Base-by-base conservation (phyloP, 2,797 vertebrate species). In the Prionace glauca region DNA sequence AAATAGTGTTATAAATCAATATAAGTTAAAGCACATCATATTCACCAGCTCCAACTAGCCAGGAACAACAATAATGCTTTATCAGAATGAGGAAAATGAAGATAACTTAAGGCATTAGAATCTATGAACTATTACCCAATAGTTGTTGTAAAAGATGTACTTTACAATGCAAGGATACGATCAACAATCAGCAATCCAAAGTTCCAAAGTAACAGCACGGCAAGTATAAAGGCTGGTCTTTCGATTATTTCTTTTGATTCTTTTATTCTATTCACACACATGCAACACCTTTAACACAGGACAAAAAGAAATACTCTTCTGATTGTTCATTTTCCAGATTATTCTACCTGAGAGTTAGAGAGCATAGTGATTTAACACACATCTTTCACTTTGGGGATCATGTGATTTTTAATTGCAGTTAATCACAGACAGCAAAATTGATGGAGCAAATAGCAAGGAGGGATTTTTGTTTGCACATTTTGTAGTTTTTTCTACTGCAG, bases 171-270 rank as follows among this genome's bases (percentile, higher is more conserved):
- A 98, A 99, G 98, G 99, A 99, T 99, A 99, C 98, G 99, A 96
- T 99, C 99, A 95, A 99, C 98, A 96, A 99, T 97, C 96, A 99
- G 97, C 95, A 99, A 97, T 32, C 99, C 99, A 7, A 99, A 99
- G 97, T 99, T 99, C 98, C 98, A 99, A 77, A 99, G 96, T 62
- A 99, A 98, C 95, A 99, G 97, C 9, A 97, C 98, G 0, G 98
- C 98, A 65, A 99, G 97, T 96, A 99, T 97, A 96, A 99, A 99
- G 0, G 97, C 96, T 0, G 98, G 98, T 56, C 97, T 98, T 95
- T 96, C 98, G 95, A 98, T 95, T 67, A 98, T 50, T 24, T 98
- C 98, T 96, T 97, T 98, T n/a, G 97, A 96, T 9, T 97, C 96
- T 96, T 97, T 98, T 95, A 97, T 98, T 3, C 97, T 97, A 96